Conservation (phyloP, 1,140 invertebrate genomes). For the Coboldia fuscipes region DNA sequence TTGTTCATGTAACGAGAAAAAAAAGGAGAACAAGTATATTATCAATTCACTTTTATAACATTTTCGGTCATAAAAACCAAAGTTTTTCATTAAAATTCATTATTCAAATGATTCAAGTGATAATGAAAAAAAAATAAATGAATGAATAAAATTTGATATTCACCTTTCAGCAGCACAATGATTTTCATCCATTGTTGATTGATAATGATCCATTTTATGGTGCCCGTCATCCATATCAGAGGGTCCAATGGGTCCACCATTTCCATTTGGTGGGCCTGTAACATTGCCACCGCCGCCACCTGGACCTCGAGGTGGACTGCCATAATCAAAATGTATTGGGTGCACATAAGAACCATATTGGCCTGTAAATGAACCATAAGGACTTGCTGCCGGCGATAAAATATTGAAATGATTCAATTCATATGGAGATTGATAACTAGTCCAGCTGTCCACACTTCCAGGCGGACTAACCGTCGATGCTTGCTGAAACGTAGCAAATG, state of each 20-base stretch:
- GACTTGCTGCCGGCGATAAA: slow-evolving; percentile 41
- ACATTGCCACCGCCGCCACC: slow-evolving; percentile 7
- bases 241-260: slow-evolving; percentile 11
- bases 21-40: too few relatives aligned
- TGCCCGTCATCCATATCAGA: slow-evolving; percentile 4
- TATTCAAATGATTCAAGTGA: too few relatives aligned
- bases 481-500: slow-evolving; percentile 34
- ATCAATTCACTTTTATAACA: too few relatives aligned
- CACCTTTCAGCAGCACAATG: slow-evolving; percentile 1
- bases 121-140: too few relatives aligned
- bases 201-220: slow-evolving; percentile 7
- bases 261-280: slow-evolving; percentile 13
- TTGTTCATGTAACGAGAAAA: too few relatives aligned
- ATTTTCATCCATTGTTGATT: slow-evolving; percentile 2
- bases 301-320: slow-evolving; percentile 17
- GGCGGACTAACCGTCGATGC: slow-evolving; percentile 34
- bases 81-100: too few relatives aligned
- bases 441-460: slow-evolving; percentile 43
- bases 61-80: too few relatives aligned
- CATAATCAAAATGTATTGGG: slow-evolving; percentile 19
- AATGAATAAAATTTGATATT: not conserved
- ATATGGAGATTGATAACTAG: slow-evolving; percentile 48
- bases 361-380: slow-evolving; percentile 27
- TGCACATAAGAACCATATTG: slow-evolving; percentile 20
- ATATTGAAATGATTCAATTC: slow-evolving; percentile 47